A percentile compares a stretch with the other conserved stretches of the same genome.
phyloP scores from a whole-genome alignment of 2,888 invertebrate genomes.

The Drosophila paracracens region DNA sequence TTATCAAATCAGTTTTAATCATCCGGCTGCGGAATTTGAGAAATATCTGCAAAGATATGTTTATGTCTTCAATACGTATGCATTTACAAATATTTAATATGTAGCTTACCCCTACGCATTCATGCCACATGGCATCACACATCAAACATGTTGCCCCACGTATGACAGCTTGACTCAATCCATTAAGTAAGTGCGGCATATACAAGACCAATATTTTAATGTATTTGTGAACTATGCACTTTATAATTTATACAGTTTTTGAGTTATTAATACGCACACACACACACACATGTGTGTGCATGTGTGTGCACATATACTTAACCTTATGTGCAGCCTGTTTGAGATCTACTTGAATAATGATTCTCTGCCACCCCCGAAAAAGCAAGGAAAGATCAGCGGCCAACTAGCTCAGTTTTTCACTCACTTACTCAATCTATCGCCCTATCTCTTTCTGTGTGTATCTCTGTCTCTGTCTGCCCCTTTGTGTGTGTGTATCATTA shows the following conservation, averaged over 20 bases:
- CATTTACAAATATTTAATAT: not conserved
- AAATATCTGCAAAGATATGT: slow-evolving; percentile 7
- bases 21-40: not conserved
- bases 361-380: slow-evolving; percentile 60
- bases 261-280: slow-evolving; percentile 58
- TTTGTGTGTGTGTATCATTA: slow-evolving; percentile 55
- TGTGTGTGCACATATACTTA: slow-evolving; percentile 39
- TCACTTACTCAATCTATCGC: not conserved
- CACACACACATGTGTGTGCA: too few relatives aligned
- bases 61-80: not conserved
- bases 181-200: slow-evolving; percentile 29
- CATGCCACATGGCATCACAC: slow-evolving; percentile 40
- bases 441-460: not conserved
- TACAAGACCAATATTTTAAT: slow-evolving; percentile 35
- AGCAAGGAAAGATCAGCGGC: not conserved
- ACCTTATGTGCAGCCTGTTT: slow-evolving; percentile 53
- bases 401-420: slow-evolving; percentile 4
- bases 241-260: slow-evolving; percentile 51
- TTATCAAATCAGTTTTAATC: not conserved
- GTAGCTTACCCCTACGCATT: slow-evolving; percentile 1
- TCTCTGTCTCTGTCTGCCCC: slow-evolving; percentile 19
- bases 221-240: slow-evolving; percentile 64
- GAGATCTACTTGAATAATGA: slow-evolving; percentile 43
- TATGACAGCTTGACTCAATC: slow-evolving; percentile 55
- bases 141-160: slow-evolving; percentile 5